Base-by-base conservation (phyloP, 2,113 vertebrate species). In the Falco punctatus region DNA sequence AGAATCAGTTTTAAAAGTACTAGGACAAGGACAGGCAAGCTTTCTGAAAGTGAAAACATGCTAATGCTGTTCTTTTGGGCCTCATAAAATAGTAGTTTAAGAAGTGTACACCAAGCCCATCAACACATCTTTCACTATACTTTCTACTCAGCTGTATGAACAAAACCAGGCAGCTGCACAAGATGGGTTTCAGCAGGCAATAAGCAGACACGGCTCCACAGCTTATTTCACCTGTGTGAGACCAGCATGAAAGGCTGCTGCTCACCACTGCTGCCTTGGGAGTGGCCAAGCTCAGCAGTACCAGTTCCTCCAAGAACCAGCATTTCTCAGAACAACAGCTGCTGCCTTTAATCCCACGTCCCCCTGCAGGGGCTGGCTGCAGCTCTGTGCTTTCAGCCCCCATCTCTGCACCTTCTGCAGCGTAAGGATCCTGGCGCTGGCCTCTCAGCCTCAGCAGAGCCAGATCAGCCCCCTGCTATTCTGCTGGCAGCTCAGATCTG, bases 101-200 rank as follows among this genome's bases (percentile, higher is more conserved):
- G 17, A 75, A 32, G 20, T 1, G 1, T 9, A 21, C 24, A 6
- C 15, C 27, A 33, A 52, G 28, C 13, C 58, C 59, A 20, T 16
- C 24, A 46, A n/a, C 12, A 38, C 0, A 1, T 12, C 58, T 54
- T 48, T 15, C n/a, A 10, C 61, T 33, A 2, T 5, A 14, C 48
- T 27, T 38, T 44, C 27, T 44, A 7, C 61, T 61, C 59, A 57
- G 62, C 57, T 30, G 44, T 11, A 20, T 7, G 51, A 40, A n/a
- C 18, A 73, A 49, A 67, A 49, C 6, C 52, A 42, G 80, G 77
- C 32, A 57, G 65, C 3, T 64, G 42, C n/a, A 61, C 28, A 30
- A 13, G 46, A 14, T 9, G n/a, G 69, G 46, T 23, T 46, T 32
- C 88, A 84, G 62, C 58, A 64, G 33, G 66, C 59, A 46, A 67